Conservation (phyloP, 2,888 invertebrate genomes). For the Arctia plantaginis region DNA sequence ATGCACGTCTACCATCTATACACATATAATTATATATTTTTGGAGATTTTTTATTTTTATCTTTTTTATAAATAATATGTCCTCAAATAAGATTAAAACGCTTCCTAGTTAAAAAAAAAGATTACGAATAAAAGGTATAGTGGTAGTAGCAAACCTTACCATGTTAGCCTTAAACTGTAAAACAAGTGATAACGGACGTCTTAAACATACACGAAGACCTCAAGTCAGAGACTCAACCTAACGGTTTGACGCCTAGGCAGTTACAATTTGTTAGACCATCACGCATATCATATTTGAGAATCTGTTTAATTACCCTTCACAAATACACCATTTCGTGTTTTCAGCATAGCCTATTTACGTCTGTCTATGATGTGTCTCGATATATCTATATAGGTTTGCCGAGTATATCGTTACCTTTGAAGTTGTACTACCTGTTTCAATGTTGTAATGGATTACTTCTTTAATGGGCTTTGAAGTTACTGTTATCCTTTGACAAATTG, state of each 20-base stretch:
- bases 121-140: too few relatives aligned
- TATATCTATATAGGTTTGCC: not conserved
- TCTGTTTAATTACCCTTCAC: not conserved
- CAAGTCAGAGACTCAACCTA: not conserved
- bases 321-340: not conserved
- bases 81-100: not conserved
- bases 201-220: not conserved
- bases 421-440: not conserved
- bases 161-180: not conserved
- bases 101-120: not conserved
- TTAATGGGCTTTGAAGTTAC: constrained; percentile 7
- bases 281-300: not conserved
- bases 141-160: not conserved
- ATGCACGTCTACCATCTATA: not conserved
- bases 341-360: not conserved
- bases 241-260: not conserved
- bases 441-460: constrained; percentile 7
- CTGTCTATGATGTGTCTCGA: not conserved
- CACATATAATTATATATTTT: not conserved
- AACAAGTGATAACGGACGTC: not conserved
- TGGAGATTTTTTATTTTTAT: not conserved
- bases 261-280: not conserved
- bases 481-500: constrained; percentile 13
- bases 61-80: not conserved
- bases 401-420: not conserved